Evolutionary conservation across 2,888 invertebrate species (phyloP).

Genomic region (Galeopsomyia nigrocyanea): DNA sequence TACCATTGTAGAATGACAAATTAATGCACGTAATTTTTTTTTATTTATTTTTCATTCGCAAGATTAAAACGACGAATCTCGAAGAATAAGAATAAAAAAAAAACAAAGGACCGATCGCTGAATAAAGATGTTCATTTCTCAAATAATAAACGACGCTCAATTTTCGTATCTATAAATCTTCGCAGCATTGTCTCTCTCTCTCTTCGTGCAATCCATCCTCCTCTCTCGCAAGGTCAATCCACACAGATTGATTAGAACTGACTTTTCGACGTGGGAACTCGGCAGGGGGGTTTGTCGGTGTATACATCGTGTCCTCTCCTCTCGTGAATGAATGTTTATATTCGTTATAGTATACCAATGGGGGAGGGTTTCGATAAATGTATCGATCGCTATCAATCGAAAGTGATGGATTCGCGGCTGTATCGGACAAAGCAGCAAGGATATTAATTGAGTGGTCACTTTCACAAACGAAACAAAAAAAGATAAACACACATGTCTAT

Average conservation of each 20-base stretch:
- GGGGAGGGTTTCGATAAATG: constrained; percentile 45
- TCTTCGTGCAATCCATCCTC: not conserved
- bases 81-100: too few relatives aligned
- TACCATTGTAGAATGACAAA: not conserved
- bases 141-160: constrained; percentile 5
- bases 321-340: too few relatives aligned
- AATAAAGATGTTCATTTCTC: constrained; percentile 30
- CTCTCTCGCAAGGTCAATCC: constrained; percentile 1
- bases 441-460: too few relatives aligned
- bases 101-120: not conserved
- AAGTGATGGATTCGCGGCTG: constrained; percentile 45
- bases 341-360: too few relatives aligned
- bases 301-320: constrained; percentile 53
- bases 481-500: not conserved
- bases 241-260: constrained; percentile 21
- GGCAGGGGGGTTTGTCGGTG: constrained; percentile 59
- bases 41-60: constrained; percentile 3
- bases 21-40: not conserved
- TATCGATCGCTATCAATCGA: constrained; percentile 48
- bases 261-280: constrained; percentile 65
- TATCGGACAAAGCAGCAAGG: too few relatives aligned
- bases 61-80: not conserved
- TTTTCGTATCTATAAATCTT: constrained; percentile 33
- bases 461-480: too few relatives aligned
- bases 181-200: not conserved